A percentile compares a stretch with the other conserved stretches of the same genome.
phyloP scores from a whole-genome alignment of 2,888 invertebrate genomes.

The Athetis lepigone region DNA sequence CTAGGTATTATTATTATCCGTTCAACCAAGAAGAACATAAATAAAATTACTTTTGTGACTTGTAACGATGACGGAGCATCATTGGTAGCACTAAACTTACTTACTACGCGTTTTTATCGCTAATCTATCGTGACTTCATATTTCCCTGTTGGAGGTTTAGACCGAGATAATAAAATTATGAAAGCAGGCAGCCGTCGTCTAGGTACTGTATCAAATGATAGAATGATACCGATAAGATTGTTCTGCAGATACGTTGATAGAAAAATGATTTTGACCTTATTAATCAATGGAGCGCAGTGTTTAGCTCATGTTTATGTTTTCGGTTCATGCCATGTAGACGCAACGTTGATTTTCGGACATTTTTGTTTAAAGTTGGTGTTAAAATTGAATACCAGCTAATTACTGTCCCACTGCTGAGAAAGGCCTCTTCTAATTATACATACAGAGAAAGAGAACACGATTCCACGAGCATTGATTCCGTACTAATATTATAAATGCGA shows the following conservation, averaged over 20 bases:
- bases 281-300: not conserved
- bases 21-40: constrained; percentile 1
- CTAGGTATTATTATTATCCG: constrained; percentile 11
- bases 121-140: constrained; percentile 30
- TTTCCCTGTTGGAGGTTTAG: constrained; percentile 22
- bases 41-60: constrained; percentile 29
- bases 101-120: constrained; percentile 30
- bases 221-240: constrained; percentile 25
- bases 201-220: constrained; percentile 17
- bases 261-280: constrained; percentile 36
- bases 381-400: too few relatives aligned
- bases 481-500: too few relatives aligned
- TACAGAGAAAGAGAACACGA: too few relatives aligned
- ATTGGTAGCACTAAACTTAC: constrained; percentile 18
- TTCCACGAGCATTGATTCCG: too few relatives aligned
- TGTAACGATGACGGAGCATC: constrained; percentile 48
- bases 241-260: not conserved
- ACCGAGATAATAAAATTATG: constrained; percentile 23
- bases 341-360: not conserved
- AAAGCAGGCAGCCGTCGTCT: constrained; percentile 9
- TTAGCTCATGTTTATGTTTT: too few relatives aligned
- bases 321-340: too few relatives aligned
- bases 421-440: too few relatives aligned
- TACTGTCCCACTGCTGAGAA: too few relatives aligned
- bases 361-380: too few relatives aligned